These are phyloP conservation scores for Panagrolaimus sp. DNA, from an alignment of 1,140 invertebrate species.

Conservation along the genomic window DNA sequence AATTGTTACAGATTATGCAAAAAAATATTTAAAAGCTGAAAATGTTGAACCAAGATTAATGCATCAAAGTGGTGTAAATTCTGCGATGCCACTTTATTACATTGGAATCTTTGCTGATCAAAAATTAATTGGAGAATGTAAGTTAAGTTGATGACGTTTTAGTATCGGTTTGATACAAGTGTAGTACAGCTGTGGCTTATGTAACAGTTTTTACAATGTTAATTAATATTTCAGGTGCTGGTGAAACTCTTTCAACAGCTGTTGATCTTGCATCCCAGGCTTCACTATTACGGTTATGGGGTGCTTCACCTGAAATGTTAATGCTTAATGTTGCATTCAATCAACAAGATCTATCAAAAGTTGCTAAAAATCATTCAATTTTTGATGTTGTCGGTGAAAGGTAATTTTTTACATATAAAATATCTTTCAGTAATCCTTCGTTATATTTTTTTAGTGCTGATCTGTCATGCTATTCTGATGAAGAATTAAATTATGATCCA, in stretches of 20 bases:
- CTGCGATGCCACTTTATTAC: constrained; percentile 49
- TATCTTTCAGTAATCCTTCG: not conserved
- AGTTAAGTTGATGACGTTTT: constrained; percentile 2
- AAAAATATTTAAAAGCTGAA: constrained; percentile 27
- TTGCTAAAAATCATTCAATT: constrained; percentile 35
- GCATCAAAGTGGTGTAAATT: constrained; percentile 35
- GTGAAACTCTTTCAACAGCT: constrained; percentile 50
- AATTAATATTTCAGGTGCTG: constrained; percentile 38
- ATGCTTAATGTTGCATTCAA: not conserved
- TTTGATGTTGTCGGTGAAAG: constrained; percentile 30
- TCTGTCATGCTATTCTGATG: constrained; percentile 26
- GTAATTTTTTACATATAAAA: constrained; percentile 20
- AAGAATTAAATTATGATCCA: constrained; percentile 45
- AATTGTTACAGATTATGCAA: constrained; percentile 45
- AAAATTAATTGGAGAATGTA: constrained; percentile 46
- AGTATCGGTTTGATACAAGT: not conserved
- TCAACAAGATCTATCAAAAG: not conserved
- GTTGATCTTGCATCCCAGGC: constrained; percentile 54
- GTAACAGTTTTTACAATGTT: constrained; percentile 16
- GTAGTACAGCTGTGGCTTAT: not conserved
- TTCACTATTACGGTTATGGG: constrained; percentile 46
- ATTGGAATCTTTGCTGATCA: constrained; percentile 54
- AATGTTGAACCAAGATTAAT: constrained; percentile 48
- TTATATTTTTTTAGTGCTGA: constrained; percentile 35
- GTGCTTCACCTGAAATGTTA: not conserved